Base-by-base conservation (phyloP, 2,113 vertebrate species). In the Nerophis lumbriciformis region DNA sequence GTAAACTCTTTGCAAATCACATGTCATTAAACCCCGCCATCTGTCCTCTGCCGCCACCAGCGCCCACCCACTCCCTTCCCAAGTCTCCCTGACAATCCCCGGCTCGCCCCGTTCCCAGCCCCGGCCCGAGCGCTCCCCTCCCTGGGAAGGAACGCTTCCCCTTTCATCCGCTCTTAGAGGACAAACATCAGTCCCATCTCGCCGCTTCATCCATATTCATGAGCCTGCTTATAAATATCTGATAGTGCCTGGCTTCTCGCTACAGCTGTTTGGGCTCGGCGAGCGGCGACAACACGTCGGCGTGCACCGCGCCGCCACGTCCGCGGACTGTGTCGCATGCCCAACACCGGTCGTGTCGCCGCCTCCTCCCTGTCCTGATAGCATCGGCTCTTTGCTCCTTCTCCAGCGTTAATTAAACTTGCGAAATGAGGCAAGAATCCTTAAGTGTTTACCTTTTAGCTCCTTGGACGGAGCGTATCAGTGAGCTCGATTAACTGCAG, bases 151-250 rank as follows among this genome's bases (percentile, higher is more conserved):
- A 13, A 48, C 35, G 44, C 80, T 89, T 91, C 90, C 87, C 88
- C 90, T 92, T 92, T 91, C 89, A 91, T 90, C 88, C 88, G 76
- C 86, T 90, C 82, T 88, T 91, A 90, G 90, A 92, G 90, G 90
- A 92, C 90, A 91, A 92, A 92, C 90, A 90, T 90, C 90, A 90
- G 88, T 89, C 88, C 89, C 86, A 87, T 91, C 85, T 86, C 66
- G 53, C 81, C 63, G 69, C 61, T 19, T 71, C 83, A 88, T 90
- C 87, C 89, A 91, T 91, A 92, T 92, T 91, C 88, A 92, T 91
- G 90, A 91, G 83, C 48, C 65, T 19, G 83, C 88, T 90, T 90
- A 90, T 91, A 91, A 92, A 92, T 91, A 92, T 91, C 90, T 90
- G 88, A 92, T 90, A 85, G 86, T 69, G 74, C 79, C 85, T 78